These are phyloP conservation scores for Centroberyx gerrardi DNA, from an alignment of 2,797 vertebrate species.

Conservation along the genomic window DNA sequence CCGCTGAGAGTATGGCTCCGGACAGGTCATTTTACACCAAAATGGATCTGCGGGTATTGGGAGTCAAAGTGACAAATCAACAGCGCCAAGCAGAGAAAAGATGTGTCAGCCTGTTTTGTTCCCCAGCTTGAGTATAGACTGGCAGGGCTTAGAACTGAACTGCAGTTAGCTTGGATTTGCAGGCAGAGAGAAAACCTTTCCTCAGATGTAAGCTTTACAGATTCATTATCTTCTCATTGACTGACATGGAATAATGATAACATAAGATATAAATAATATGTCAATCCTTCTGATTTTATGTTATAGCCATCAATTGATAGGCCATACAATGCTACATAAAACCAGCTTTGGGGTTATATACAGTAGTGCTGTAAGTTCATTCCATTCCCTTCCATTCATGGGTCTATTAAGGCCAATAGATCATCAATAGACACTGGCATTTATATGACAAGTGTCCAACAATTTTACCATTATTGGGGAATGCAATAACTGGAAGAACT, in stretches of 20 bases:
- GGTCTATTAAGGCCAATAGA: not conserved
- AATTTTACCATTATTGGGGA: not conserved
- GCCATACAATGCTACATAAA: not conserved
- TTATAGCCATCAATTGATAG: not conserved
- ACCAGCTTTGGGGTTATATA: not conserved
- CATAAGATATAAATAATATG: slow-evolving; percentile 11
- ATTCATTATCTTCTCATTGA: slow-evolving; percentile 33
- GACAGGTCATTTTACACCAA: slow-evolving; percentile 62
- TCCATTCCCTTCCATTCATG: not conserved
- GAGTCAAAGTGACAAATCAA: slow-evolving; percentile 63
- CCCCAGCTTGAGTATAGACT: slow-evolving; percentile 6
- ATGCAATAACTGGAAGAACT: not conserved
- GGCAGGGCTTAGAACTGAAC: slow-evolving; percentile 23
- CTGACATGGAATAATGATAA: slow-evolving; percentile 29
- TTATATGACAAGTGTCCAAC: not conserved
- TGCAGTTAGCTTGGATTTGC: slow-evolving; percentile 36
- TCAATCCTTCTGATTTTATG: not conserved
- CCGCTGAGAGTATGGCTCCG: slow-evolving; percentile 36
- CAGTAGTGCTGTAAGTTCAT: slow-evolving; percentile 2
- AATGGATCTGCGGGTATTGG: slow-evolving; percentile 49
- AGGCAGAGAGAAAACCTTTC: slow-evolving; percentile 20
- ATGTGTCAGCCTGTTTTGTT: slow-evolving; percentile 37
- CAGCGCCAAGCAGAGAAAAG: slow-evolving; percentile 30
- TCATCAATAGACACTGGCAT: not conserved
- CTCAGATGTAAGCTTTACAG: slow-evolving; percentile 14